Evolutionary conservation across 2,113 vertebrate species (phyloP).

Genomic region (Seriola dumerili): DNA sequence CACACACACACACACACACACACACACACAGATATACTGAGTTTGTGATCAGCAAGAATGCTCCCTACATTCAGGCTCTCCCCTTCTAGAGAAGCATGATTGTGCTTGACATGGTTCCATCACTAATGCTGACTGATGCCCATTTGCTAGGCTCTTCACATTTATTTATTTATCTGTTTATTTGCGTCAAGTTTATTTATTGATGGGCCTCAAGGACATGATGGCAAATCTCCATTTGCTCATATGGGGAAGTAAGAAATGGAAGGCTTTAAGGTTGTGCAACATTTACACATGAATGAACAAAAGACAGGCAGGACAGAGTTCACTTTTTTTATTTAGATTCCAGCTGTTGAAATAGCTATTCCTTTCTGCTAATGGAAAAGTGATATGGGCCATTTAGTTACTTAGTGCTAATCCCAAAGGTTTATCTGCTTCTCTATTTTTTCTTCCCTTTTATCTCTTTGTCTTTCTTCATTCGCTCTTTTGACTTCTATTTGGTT

Average conservation of each 20-base stretch:
- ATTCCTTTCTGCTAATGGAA: conserved; percentile 80
- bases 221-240: conserved; percentile 79
- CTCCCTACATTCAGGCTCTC: conserved; percentile 64
- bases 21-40: conserved; percentile 23
- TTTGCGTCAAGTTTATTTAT: conserved; percentile 85
- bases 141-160: conserved; percentile 76
- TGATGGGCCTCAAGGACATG: conserved; percentile 78
- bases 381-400: conserved; percentile 83
- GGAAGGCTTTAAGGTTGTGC: conserved; percentile 37
- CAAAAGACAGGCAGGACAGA: conserved; percentile 46
- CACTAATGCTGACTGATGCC: conserved; percentile 84
- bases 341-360: conserved; percentile 73
- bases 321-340: conserved; percentile 78
- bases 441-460: conserved; percentile 59
- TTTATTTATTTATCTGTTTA: conserved; percentile 89
- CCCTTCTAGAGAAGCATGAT: conserved; percentile 75
- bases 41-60: conserved; percentile 62
- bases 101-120: conserved; percentile 79
- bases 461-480: conserved; percentile 54
- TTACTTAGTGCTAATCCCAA: conserved; percentile 81
- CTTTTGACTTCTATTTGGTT: conserved; percentile 71
- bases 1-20: conserved; percentile 54
- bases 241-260: conserved; percentile 27
- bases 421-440: conserved; percentile 69
- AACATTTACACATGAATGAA: conserved; percentile 69